Conservation (phyloP, 2,888 invertebrate species). For the Bembecia ichneumoniformis region DNA sequence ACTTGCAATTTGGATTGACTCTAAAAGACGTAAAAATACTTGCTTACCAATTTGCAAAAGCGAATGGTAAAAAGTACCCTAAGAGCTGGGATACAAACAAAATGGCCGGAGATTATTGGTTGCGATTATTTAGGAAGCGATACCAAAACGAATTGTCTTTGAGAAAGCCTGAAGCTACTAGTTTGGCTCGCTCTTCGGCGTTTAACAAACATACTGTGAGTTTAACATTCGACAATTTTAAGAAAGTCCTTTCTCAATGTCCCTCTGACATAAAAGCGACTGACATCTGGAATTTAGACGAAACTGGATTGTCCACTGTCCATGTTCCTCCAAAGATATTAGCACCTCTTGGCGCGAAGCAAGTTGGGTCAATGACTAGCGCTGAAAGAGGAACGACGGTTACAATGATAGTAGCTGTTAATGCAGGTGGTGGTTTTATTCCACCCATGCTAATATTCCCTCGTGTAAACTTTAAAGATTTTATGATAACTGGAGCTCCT, state of each 20-base stretch:
- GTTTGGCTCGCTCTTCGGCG: constrained; percentile 17
- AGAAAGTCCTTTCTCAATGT: constrained; percentile 13
- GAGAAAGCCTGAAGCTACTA: constrained; percentile 20
- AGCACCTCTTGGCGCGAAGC: constrained; percentile 19
- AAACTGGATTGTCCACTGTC: constrained; percentile 22
- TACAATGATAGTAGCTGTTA: constrained; percentile 7
- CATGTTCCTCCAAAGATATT: constrained; percentile 21
- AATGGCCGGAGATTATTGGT: constrained; percentile 6
- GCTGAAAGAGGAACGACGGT: constrained; percentile 6
- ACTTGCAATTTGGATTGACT: not conserved
- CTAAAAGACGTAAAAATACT: not conserved
- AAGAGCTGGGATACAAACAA: constrained; percentile 8
- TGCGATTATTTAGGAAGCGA: not conserved
- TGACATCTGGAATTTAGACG: constrained; percentile 21
- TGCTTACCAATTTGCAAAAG: constrained; percentile 10
- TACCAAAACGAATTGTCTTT: constrained; percentile 15
- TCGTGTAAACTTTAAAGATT: constrained; percentile 11
- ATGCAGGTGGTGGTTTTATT: constrained; percentile 13
- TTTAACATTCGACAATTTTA: constrained; percentile 16
- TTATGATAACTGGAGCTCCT: constrained; percentile 12
- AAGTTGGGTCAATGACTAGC: constrained; percentile 15
- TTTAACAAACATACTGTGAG: constrained; percentile 17
- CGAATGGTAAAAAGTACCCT: constrained; percentile 14
- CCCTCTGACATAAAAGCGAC: constrained; percentile 11
- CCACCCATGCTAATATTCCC: constrained; percentile 14